phyloP scores from a whole-genome alignment of 2,888 invertebrate species.

The Beris chalybata region DNA sequence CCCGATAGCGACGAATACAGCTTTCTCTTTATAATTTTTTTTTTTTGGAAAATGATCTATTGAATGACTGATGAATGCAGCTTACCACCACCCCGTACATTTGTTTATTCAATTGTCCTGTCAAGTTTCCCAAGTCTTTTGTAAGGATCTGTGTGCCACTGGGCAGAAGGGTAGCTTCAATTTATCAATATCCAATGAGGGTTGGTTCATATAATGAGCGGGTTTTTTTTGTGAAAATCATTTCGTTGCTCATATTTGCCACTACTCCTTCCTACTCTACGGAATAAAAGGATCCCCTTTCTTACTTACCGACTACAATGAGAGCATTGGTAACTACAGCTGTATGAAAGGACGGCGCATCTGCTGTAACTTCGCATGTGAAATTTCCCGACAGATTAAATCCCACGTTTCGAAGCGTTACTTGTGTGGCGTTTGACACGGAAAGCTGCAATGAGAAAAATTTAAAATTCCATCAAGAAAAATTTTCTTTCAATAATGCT shows the following conservation, averaged over 20 bases:
- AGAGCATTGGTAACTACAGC: conserved; percentile 66
- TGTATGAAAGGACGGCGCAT: conserved; percentile 69
- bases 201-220: too few species aligned
- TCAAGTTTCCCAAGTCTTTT: background rate
- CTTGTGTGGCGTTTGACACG: conserved; percentile 70
- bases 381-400: conserved; percentile 71
- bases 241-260: too few species aligned
- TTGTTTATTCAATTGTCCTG: conserved; percentile 25
- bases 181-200: too few species aligned
- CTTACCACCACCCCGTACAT: conserved; percentile 7
- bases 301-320: conserved; percentile 70
- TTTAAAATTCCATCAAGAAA: too few species aligned
- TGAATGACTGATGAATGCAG: conserved; percentile 26
- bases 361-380: conserved; percentile 72
- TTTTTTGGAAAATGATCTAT: background rate
- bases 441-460: conserved; percentile 59
- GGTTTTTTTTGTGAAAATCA: too few species aligned
- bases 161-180: too few species aligned
- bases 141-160: too few species aligned
- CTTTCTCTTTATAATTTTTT: too few species aligned
- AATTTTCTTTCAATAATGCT: too few species aligned
- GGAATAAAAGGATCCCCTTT: background rate
- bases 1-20: too few species aligned
- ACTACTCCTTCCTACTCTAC: background rate
- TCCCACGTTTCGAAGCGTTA: conserved; percentile 67